phyloP scores from a whole-genome alignment of 2,797 vertebrate species.

The Pseudochirops cupreus region DNA sequence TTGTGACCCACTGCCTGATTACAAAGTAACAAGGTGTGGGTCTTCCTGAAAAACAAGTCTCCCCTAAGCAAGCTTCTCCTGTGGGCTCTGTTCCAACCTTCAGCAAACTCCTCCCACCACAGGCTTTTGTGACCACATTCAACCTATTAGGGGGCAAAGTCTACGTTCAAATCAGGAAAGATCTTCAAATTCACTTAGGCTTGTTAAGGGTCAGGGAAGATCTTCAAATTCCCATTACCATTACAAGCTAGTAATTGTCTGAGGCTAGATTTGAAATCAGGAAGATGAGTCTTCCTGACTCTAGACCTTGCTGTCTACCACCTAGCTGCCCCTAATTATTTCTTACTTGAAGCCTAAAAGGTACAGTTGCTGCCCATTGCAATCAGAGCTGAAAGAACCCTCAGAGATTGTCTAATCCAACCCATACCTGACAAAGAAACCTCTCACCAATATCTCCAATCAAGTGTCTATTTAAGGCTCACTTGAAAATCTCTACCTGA shows the following conservation, averaged over 20 bases:
- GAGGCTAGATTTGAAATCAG: not conserved
- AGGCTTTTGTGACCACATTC: too few relatives aligned
- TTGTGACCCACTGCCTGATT: too few relatives aligned
- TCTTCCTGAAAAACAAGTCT: too few relatives aligned
- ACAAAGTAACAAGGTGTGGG: too few relatives aligned
- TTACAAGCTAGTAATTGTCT: not conserved
- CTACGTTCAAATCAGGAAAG: too few relatives aligned
- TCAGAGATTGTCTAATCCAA: not conserved
- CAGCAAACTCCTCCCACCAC: too few relatives aligned
- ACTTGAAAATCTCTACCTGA: conserved; percentile 15
- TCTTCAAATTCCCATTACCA: too few relatives aligned
- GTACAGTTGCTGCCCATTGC: not conserved
- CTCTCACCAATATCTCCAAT: not conserved
- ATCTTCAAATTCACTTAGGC: too few relatives aligned
- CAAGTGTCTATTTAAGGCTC: not conserved
- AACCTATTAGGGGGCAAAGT: too few relatives aligned
- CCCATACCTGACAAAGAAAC: not conserved
- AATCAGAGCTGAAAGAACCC: not conserved
- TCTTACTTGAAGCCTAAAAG: not conserved
- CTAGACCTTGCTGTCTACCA: not conserved
- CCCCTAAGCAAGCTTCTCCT: too few relatives aligned
- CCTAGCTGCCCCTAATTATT: not conserved
- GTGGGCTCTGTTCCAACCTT: too few relatives aligned
- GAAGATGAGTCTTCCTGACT: not conserved
- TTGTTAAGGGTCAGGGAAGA: too few relatives aligned